Evolutionary conservation across 2,113 vertebrate species (phyloP).

Genomic region (Corythornis vintsioides): DNA sequence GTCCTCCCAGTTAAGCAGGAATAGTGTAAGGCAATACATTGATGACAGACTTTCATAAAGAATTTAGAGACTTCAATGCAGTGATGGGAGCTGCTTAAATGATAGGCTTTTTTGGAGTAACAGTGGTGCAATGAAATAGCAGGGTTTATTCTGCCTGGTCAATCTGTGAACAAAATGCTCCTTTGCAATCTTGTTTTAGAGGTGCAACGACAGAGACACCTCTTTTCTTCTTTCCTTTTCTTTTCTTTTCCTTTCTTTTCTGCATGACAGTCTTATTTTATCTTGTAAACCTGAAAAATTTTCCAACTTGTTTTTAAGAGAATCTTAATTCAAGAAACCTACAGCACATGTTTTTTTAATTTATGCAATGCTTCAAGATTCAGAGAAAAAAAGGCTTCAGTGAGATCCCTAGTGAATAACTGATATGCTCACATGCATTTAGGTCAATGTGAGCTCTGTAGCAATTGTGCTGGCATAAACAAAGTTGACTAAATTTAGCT

Average conservation of each 20-base stretch:
- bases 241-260: no score
- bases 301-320: not conserved
- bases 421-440: not conserved
- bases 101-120: not conserved
- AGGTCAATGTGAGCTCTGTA: constrained; percentile 19
- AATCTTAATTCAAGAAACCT: constrained; percentile 7
- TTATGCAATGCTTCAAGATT: not conserved
- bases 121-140: not conserved
- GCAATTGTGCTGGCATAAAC: not conserved
- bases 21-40: not conserved
- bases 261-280: not conserved
- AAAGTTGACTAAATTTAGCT: constrained; percentile 17
- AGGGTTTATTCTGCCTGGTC: not conserved
- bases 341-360: not conserved
- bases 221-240: no score
- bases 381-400: not conserved
- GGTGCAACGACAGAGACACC: not conserved
- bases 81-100: not conserved
- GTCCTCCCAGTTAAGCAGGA: not conserved
- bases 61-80: not conserved
- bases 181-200: not conserved
- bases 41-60: not conserved
- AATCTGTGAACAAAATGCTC: not conserved
- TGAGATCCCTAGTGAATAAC: not conserved
- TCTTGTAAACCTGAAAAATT: constrained; percentile 1